Conservation (phyloP, 2,888 invertebrate species). For the Psylliodes chrysocephalus region DNA sequence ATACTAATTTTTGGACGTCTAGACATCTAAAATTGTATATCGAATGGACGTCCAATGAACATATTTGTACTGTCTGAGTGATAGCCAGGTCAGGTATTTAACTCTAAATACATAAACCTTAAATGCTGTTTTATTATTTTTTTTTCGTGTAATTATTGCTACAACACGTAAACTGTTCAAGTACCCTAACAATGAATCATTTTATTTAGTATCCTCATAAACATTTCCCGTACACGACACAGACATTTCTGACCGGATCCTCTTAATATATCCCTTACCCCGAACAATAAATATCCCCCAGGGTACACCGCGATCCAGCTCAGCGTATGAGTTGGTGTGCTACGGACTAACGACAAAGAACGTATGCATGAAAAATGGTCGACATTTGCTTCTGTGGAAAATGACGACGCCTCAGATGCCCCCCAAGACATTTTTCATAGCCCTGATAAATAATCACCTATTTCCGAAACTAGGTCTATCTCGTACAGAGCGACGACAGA, state of each 20-base stretch:
- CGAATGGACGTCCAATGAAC: no score
- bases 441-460: constrained; percentile 4
- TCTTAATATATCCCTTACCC: constrained; percentile 12
- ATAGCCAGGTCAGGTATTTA: no score
- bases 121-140: no score
- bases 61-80: no score
- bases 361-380: constrained; percentile 42
- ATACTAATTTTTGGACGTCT: no score
- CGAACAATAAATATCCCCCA: constrained; percentile 20
- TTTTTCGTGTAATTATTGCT: no score
- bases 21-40: no score
- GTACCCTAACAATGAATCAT: no score
- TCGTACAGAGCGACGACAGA: background rate
- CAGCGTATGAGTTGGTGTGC: constrained; percentile 11
- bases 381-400: constrained; percentile 37
- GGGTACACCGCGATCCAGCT: constrained; percentile 13
- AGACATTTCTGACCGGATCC: background rate
- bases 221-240: no score
- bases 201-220: no score
- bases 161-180: no score
- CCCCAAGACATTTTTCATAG: constrained; percentile 16
- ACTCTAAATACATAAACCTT: no score
- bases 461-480: constrained; percentile 6
- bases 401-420: constrained; percentile 28
- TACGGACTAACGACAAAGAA: constrained; percentile 31